phyloP scores from a whole-genome alignment of 2,888 invertebrate genomes.

The Aleiodes testaceus region DNA sequence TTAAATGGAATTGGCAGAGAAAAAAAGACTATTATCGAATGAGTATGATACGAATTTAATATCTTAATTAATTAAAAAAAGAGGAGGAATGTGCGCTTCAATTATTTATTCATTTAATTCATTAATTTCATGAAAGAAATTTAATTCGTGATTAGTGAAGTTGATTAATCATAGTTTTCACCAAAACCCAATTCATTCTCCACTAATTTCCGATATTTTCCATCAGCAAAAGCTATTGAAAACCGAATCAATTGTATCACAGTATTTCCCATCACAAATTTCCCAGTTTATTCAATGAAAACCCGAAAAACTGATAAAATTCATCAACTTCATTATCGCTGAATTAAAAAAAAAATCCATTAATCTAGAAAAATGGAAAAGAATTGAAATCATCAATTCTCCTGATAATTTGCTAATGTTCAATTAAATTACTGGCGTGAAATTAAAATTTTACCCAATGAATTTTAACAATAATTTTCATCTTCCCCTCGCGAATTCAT shows the following conservation, averaged over 20 bases:
- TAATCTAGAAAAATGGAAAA: too few species aligned
- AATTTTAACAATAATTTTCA: conserved; percentile 8
- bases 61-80: not conserved
- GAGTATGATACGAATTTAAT: conserved; percentile 4
- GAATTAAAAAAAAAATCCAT: too few species aligned
- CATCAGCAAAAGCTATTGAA: too few species aligned
- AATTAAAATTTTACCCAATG: not conserved
- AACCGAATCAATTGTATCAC: too few species aligned
- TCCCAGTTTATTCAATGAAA: too few species aligned
- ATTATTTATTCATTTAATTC: conserved; percentile 22
- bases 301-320: too few species aligned
- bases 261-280: too few species aligned
- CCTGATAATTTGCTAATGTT: not conserved
- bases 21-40: not conserved
- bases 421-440: conserved; percentile 12
- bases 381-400: too few species aligned
- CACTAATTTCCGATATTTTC: too few species aligned
- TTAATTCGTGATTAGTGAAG: too few species aligned
- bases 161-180: not conserved
- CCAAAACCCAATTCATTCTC: too few species aligned
- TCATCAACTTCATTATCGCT: too few species aligned
- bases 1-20: conserved; percentile 31
- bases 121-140: not conserved
- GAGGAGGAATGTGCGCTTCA: conserved; percentile 1
- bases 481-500: not conserved